These are phyloP conservation scores for Diglossa brunneiventris DNA, from an alignment of 2,113 vertebrate species.

Conservation along the genomic window DNA sequence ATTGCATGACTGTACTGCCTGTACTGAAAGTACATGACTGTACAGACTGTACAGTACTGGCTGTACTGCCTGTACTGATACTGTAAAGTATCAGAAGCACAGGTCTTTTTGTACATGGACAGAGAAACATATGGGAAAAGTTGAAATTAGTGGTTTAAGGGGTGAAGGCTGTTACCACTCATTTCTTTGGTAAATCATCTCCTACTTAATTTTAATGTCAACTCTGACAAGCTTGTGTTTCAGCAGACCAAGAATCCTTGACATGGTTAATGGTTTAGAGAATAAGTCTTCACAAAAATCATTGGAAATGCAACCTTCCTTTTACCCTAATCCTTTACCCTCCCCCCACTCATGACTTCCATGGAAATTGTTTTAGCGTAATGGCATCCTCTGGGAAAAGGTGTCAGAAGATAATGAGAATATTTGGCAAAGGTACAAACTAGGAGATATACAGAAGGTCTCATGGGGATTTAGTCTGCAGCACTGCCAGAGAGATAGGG, in stretches of 20 bases:
- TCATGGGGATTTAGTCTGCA: not conserved
- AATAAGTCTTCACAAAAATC: not conserved
- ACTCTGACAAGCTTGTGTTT: fast-evolving
- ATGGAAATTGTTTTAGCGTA: conserved; percentile 9
- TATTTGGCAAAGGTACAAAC: conserved; percentile 4
- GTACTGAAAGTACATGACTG: not conserved
- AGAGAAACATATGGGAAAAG: not conserved
- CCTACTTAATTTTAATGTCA: not conserved
- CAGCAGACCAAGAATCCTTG: not conserved
- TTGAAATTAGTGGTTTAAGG: not conserved
- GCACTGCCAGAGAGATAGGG: not conserved
- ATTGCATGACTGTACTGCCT: not conserved
- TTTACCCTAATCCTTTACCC: not conserved
- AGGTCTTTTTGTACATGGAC: not conserved
- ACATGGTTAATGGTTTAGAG: not conserved
- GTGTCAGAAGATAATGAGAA: conserved; percentile 17
- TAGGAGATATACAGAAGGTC: not conserved
- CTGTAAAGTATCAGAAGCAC: not conserved
- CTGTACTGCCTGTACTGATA: not conserved
- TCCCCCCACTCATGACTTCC: not conserved
- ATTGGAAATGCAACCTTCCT: not conserved
- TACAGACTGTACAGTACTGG: too few species aligned
- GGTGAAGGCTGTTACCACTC: not conserved
- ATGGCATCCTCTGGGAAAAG: not conserved
- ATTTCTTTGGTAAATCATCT: not conserved